These are phyloP conservation scores for Panulirus ornatus DNA, from an alignment of 1,140 invertebrate species.

Conservation along the genomic window DNA sequence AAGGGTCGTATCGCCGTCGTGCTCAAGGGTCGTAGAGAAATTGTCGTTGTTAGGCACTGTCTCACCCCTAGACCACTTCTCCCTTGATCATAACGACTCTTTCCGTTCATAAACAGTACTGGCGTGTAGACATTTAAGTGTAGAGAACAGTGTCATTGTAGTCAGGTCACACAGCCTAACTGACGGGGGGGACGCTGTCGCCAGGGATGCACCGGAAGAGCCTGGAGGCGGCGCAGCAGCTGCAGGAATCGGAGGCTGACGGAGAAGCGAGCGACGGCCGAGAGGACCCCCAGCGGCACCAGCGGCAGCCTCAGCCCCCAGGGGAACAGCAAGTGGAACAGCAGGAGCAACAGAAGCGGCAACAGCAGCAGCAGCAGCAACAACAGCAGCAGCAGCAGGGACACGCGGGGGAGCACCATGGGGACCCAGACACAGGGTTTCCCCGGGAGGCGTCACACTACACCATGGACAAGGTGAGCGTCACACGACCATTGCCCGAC, in stretches of 20 bases:
- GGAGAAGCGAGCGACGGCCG: conserved; percentile 60
- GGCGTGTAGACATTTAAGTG: no score
- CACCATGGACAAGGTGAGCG: conserved; percentile 49
- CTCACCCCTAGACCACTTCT: no score
- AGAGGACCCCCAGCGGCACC: conserved; percentile 62
- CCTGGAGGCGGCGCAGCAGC: conserved; percentile 95
- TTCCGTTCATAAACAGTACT: no score
- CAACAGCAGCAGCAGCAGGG: conserved; percentile 62
- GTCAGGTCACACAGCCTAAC: neutral
- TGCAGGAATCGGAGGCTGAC: conserved; percentile 84
- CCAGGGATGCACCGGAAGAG: conserved; percentile 99
- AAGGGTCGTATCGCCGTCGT: no score
- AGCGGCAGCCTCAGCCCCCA: conserved; percentile 77
- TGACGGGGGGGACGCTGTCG: neutral
- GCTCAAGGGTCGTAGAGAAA: no score
- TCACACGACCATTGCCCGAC: no score
- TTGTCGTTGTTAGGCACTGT: no score
- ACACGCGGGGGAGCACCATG: conserved; percentile 76
- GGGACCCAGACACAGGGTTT: conserved; percentile 47
- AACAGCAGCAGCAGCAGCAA: conserved; percentile 63
- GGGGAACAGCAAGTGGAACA: conserved; percentile 61
- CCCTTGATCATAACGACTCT: no score
- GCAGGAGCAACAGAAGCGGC: conserved; percentile 39
- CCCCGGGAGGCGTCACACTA: conserved; percentile 42
- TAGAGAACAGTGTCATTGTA: neutral